A percentile compares a stretch with the other conserved stretches of the same genome.
phyloP scores from a whole-genome alignment of 2,113 vertebrate species.

The Chamaea fasciata region DNA sequence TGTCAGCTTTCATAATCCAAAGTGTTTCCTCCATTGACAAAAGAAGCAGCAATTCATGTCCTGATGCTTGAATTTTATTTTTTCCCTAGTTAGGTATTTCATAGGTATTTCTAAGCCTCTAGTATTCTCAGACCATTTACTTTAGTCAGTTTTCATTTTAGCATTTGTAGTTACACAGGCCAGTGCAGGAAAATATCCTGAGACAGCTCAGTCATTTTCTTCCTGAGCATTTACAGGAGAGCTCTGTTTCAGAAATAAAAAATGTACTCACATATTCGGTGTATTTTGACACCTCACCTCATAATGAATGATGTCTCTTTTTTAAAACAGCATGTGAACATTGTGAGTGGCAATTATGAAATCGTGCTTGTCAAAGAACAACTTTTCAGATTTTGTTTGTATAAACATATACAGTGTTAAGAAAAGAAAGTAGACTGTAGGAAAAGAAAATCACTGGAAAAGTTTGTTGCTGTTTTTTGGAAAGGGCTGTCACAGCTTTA shows the following conservation, averaged over 20 bases:
- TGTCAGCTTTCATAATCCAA: slow-evolving; percentile 23
- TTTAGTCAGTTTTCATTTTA: not conserved
- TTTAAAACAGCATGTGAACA: not conserved
- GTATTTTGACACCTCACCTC: not conserved
- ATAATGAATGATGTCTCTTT: not conserved
- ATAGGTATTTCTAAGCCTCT: not conserved
- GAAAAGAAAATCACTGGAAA: not conserved
- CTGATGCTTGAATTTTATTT: not conserved
- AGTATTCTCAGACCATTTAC: not conserved
- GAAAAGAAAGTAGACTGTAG: not conserved
- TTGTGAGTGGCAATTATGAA: not conserved
- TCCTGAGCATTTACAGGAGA: not conserved
- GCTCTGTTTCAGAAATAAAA: not conserved
- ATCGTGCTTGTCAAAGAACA: not conserved
- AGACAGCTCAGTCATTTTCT: not conserved
- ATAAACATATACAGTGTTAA: not conserved
- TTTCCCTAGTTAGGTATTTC: not conserved
- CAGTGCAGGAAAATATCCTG: not conserved
- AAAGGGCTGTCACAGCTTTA: not conserved
- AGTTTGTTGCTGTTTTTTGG: not conserved
- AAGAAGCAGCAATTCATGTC: not conserved
- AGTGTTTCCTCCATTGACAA: not conserved
- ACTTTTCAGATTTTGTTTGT: not conserved
- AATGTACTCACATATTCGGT: not conserved
- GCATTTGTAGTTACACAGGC: not conserved